Evolutionary conservation across 2,113 vertebrate species (phyloP), one percentile per base, ranked within the genome.

Genomic region (Grus americana): DNA sequence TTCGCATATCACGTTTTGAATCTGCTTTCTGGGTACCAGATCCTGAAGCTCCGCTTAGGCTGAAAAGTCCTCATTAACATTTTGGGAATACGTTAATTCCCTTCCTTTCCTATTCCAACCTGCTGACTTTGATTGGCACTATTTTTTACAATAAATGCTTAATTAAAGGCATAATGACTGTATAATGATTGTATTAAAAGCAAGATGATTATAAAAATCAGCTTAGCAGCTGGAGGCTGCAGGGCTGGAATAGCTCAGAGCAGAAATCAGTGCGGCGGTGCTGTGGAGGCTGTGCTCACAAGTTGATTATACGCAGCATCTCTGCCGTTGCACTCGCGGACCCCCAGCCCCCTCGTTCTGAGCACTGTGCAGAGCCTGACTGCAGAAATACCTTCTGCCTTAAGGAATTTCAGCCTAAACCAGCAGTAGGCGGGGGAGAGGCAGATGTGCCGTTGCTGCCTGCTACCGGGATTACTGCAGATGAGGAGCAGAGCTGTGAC

Each of bases 81-180:
- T 88, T 90, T 68, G 86, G 88, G 94, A 81, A 87, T 89, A 63
- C 36, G 8, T 79, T 90, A 68, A 44, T 94, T 87, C 80, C 84
- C 68, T 85, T 81, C 80, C 91, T 91, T 62, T 49, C 58, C 91
- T 58, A 40, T 78, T 47, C 89, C 63, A 86, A 82, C 94, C 91
- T 88, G 82, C 89, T 94, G 90, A 63, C 74, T 96, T 87, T 95
- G 94, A 96, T 93, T 97, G 95, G 94, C 93, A 89, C 83, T 85
- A 83, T 90, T 95, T 92, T 92, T 95, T 86, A 83, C 93, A 90
- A 91, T 92, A 92, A 91, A 89, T 93, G 94, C 93, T 95, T 95
- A 96, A 95, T 95, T 95, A 95, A 90, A 92, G 90, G 72, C 94
- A 91, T 95, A 89, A 96, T 91, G 89, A 95, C 68, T 80, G 93